These are phyloP conservation scores for Platyura marginata DNA, from an alignment of 1,140 invertebrate genomes.

Conservation along the genomic window DNA sequence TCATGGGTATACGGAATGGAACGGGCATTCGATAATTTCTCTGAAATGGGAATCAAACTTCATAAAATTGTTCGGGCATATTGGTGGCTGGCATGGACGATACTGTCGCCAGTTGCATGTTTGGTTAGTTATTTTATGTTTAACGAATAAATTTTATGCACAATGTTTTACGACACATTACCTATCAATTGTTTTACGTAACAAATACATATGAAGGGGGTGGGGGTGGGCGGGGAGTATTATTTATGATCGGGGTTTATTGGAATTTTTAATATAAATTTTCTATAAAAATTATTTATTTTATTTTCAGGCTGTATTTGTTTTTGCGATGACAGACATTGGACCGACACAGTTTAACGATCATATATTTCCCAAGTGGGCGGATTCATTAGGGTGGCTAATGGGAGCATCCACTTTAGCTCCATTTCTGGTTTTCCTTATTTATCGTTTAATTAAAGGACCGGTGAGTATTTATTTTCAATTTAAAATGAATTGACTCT, in stretches of 20 bases:
- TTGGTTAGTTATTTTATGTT: slow-evolving; percentile 27
- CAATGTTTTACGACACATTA: no score
- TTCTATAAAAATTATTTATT: no score
- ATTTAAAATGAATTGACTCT: neutral
- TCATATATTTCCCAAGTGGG: slow-evolving; percentile 44
- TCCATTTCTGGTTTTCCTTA: slow-evolving; percentile 12
- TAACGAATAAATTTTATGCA: no score
- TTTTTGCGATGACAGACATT: slow-evolving; percentile 47
- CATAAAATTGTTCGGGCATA: slow-evolving; percentile 26
- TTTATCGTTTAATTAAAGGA: neutral
- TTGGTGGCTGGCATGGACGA: slow-evolving; percentile 35
- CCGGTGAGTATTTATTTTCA: neutral
- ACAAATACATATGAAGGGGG: no score
- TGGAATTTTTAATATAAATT: no score
- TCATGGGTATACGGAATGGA: slow-evolving; percentile 54
- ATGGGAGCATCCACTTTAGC: slow-evolving; percentile 44
- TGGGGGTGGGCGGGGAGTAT: no score
- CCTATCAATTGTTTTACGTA: no score
- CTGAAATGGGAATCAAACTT: slow-evolving; percentile 35
- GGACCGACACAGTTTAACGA: slow-evolving; percentile 32
- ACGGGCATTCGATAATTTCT: slow-evolving; percentile 32
- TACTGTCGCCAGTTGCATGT: slow-evolving; percentile 31
- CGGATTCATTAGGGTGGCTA: slow-evolving; percentile 44
- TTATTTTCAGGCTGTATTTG: slow-evolving; percentile 39
- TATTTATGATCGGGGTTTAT: no score